Base-by-base conservation (phyloP, 2,113 vertebrate species). In the Oreotrochilus melanogaster region DNA sequence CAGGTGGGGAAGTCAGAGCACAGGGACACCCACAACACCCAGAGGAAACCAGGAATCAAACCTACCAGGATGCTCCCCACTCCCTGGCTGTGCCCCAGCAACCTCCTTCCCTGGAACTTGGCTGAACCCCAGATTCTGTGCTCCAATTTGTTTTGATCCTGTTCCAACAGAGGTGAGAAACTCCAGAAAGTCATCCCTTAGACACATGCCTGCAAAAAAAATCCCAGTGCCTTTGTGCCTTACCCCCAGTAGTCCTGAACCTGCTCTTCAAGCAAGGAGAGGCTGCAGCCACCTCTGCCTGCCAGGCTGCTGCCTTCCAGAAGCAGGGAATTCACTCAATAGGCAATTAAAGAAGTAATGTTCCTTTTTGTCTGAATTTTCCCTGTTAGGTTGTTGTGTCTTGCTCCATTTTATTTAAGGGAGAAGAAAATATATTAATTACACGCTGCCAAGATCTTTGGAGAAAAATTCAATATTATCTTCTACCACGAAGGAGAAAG, bases 391-490 rank as follows among this genome's bases (percentile, higher is more conserved):
- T 94, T 45, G 92, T 56, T 92, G 76, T 95, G 66, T 58, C 93
- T 96, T 86, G 28, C 81, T 93, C 78, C 35, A 14, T 94, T 92
- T 93, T 95, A 90, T 88, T 94, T 87, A 92, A 95, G 57, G 75
- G 42, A 35, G 48, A 2, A 78, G 70, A 62, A 45, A 51, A 64
- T 47, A 53, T 88, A 97, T 93, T 97, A 97, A 97, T 97, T 97
- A 92, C 94, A 94, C 43, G 51, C 92, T 97, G 94, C 76, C 94
- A 97, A 88, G 92, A 93, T 94, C 94, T 90, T 94, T 33, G 62
- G 81, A 79, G 76, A 94, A 96, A 93, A 96, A 96, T 90, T 96
- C 95, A 97, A 95, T 97, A 95, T 97, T 97, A 95, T 96, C 95
- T 97, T 96, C 92, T 93, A 91, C 58, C 0, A 0, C 27, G 5